Base-by-base conservation (phyloP, 2,797 vertebrate genomes). In the Echiichthys vipera region DNA sequence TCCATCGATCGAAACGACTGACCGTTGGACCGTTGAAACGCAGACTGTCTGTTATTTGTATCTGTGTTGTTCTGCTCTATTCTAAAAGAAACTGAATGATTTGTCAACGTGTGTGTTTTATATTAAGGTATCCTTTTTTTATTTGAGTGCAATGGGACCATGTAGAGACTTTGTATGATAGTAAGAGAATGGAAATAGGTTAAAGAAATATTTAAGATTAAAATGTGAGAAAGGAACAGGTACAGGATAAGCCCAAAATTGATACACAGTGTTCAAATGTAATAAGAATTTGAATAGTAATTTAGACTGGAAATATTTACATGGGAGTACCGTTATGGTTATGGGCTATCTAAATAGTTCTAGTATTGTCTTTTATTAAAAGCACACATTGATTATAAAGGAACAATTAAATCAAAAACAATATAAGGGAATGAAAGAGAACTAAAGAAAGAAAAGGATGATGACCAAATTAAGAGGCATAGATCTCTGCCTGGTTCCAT, bases 101-200 rank as follows among this genome's bases (percentile, higher is more conserved):
- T 88, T 43, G 89, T 94, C 86, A 82, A 92, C 88, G 93, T 96
- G 94, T 96, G 92, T 94, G 93, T 96, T 95, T 93, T 92, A 91
- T 95, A 91, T 87, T 83, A 77, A 75, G 76, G 73, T 90, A 83
- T 84, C 29, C 13, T 83, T 87, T 90, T 79, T 87, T 89, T 78
- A 86, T 84, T 78, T 88, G 71, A 68, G 84, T 75, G 71, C 76
- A 91, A 83, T 87, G 89, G 86, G 79, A 90, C 85, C 85, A 89
- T 36, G 90, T 80, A 78, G 86, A 88, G 86, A 84, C 71, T 37
- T 54, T 82, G 55, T 67, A 20, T 57, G 30, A 72, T 18, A 54
- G 24, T 11, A 65, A 39, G 57, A 43, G 58, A 53, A 43, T 45
- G 30, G 12, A 59, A 63, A 68, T 7, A 65, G 27, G 11, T 46